A percentile compares a stretch with the other conserved stretches of the same genome.
phyloP scores from a whole-genome alignment of 2,888 invertebrate genomes.

The Trypoxylon attenuatum region DNA sequence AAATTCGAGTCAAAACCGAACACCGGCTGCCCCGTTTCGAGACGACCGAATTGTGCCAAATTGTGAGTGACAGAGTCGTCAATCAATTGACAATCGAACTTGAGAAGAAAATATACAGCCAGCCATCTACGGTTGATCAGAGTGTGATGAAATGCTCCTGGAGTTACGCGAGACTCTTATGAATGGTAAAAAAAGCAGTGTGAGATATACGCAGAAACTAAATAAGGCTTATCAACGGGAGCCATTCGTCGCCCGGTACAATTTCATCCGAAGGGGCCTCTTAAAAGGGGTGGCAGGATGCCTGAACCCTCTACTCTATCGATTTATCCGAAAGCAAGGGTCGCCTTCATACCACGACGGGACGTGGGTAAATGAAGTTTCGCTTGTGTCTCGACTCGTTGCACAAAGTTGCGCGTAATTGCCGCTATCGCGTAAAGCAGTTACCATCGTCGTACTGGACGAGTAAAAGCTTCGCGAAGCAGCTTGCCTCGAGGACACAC shows the following conservation, averaged over 20 bases:
- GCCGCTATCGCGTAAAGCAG: background rate
- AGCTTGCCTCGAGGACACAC: no score
- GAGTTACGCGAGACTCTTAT: background rate
- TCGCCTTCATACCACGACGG: background rate
- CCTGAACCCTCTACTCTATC: background rate
- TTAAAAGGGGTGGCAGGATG: no score
- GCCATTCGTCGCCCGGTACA: slow-evolving; percentile 1
- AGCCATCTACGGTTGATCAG: no score
- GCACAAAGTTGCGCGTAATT: slow-evolving; percentile 3
- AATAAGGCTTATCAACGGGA: background rate
- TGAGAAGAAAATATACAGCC: no score
- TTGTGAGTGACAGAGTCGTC: no score
- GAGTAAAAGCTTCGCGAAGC: no score
- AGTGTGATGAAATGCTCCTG: no score
- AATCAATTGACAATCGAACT: no score
- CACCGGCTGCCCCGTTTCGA: no score
- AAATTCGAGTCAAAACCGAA: no score
- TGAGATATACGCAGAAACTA: background rate
- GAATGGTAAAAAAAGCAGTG: background rate
- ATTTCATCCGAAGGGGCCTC: slow-evolving; percentile 14
- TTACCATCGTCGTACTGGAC: no score
- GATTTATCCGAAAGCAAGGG: slow-evolving; percentile 10
- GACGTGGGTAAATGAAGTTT: background rate
- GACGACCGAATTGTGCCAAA: no score
- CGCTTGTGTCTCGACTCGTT: background rate